phyloP scores from a whole-genome alignment of 1,140 invertebrate species.

The Conus betulinus region DNA sequence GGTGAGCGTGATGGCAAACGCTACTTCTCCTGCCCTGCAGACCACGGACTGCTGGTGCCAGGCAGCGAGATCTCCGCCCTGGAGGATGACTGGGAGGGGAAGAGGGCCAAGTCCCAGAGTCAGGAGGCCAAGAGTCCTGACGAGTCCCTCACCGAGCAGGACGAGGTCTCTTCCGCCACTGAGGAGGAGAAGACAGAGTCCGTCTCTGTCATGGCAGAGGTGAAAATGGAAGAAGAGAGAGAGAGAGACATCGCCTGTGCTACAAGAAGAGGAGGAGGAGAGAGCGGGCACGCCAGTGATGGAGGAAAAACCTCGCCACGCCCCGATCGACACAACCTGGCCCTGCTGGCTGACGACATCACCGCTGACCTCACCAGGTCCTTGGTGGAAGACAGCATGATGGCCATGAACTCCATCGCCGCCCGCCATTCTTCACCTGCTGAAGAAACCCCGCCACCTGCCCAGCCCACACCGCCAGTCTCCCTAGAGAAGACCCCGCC shows the following conservation, averaged over 20 bases:
- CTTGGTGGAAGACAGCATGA: slow-evolving; percentile 61
- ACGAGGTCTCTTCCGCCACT: slow-evolving; percentile 53
- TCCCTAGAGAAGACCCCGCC: slow-evolving; percentile 20
- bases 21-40: slow-evolving; percentile 74
- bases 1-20: slow-evolving; percentile 74
- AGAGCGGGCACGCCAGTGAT: background rate
- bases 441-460: slow-evolving; percentile 35
- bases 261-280: too few species aligned
- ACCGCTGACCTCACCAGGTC: slow-evolving; percentile 59
- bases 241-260: background rate
- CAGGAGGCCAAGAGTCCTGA: slow-evolving; percentile 35
- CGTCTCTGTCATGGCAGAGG: slow-evolving; percentile 48
- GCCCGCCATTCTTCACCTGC: slow-evolving; percentile 45
- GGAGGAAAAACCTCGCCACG: too few species aligned
- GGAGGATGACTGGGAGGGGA: slow-evolving; percentile 17
- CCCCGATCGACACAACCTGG: slow-evolving; percentile 1
- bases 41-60: slow-evolving; percentile 76
- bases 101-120: background rate
- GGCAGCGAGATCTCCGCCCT: slow-evolving; percentile 61
- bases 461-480: slow-evolving; percentile 1
- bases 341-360: slow-evolving; percentile 57
- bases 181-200: slow-evolving; percentile 53
- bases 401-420: slow-evolving; percentile 55
- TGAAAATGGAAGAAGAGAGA: slow-evolving; percentile 16
- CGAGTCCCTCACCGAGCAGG: slow-evolving; percentile 47